Base-by-base conservation (phyloP, 1,140 invertebrate species). In the Bradysia coprophila region DNA sequence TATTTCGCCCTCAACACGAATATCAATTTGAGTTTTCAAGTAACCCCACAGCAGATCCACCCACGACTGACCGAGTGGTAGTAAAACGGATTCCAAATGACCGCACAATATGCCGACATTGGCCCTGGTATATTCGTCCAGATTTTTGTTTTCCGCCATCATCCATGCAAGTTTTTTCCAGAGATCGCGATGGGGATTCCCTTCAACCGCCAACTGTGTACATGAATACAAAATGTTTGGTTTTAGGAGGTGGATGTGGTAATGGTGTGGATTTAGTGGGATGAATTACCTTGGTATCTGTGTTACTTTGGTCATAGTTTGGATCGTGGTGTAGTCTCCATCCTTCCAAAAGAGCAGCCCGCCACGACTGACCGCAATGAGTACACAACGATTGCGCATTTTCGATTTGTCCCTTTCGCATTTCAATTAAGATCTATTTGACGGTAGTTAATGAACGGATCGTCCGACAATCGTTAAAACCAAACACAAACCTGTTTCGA, bases 31-130 rank as follows among this genome's bases (percentile, higher is more conserved):
- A 0, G 76, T 71, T 51, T 78, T 80, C 46, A 89, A 68, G 56
- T 90, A 79, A 9, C 86, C 84, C 91, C 91, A 96, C 10, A 95
- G 59, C 42, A 81, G 66, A 63, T 97, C 92, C 54, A 87, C 77
- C 90, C 90, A 95, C 13, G 73, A 76, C 9, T 67, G 64, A 41
- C 61, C 58, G 45, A 86, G 82, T 1, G 81, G 71, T 5, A 78
- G 66, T 9, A 92, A 55, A 8, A 92, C 53, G 11, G 78, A 72
- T 16, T 73, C 63, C 19, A 93, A 55, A 59, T 92, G 79, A 0
- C 91, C 91, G 65, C 87, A 90, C 15, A 91, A 71, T 42, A 77
- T 71, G 3, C 76, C 84, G 45, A 84, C 75, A 21, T 83, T 73
- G 10, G 75, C 75, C 44, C 74, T 71, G 40, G 75, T 76, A 46